Evolutionary conservation across 2,113 vertebrate genomes (phyloP).

Genomic region (Isurus oxyrinchus): DNA sequence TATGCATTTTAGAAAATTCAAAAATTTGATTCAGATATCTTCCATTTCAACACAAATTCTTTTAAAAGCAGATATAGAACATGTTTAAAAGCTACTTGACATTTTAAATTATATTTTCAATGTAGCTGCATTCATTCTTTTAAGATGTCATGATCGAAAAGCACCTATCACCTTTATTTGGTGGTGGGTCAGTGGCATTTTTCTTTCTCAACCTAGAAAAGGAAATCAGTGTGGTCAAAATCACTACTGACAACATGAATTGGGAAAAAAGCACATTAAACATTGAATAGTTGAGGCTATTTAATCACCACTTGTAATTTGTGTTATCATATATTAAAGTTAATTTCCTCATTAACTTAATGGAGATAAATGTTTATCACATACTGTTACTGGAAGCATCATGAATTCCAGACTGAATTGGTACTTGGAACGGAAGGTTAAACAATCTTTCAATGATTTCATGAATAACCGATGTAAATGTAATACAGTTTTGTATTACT

Average conservation of each 20-base stretch:
- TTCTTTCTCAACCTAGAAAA: neutral
- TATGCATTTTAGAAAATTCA: neutral
- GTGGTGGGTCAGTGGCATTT: neutral
- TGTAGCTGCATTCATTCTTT: neutral
- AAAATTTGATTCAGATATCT: neutral
- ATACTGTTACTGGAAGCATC: neutral
- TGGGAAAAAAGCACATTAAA: neutral
- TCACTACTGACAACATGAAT: neutral
- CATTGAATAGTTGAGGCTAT: neutral
- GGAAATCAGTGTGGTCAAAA: neutral
- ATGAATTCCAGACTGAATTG: neutral
- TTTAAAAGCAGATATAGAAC: neutral
- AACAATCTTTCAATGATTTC: neutral
- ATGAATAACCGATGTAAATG: neutral
- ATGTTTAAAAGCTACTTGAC: neutral
- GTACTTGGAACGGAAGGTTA: neutral
- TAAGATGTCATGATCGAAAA: neutral
- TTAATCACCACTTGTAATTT: neutral
- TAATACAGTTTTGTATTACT: neutral
- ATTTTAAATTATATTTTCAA: neutral
- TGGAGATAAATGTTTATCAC: neutral
- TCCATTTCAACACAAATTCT: neutral
- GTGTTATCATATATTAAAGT: neutral
- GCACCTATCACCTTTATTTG: neutral
- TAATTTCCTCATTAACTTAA: no score